Evolutionary conservation across 2,888 invertebrate species (phyloP).

Genomic region (Apocheima hispidaria): DNA sequence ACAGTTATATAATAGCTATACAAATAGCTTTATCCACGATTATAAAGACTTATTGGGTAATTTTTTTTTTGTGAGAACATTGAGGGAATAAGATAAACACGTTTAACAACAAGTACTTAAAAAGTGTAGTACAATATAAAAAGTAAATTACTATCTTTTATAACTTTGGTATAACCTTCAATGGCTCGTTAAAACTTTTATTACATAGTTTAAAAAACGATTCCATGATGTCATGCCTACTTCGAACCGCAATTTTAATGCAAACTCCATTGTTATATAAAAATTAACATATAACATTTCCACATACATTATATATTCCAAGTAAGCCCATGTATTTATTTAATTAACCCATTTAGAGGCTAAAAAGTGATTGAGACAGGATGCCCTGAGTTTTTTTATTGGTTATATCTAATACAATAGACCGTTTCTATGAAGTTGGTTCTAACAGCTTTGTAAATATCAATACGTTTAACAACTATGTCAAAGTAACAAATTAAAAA

Average conservation of each 20-base stretch:
- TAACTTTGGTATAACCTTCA: background rate
- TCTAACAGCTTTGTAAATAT: conserved; percentile 13
- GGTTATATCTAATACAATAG: conserved; percentile 54
- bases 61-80: no score
- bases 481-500: background rate
- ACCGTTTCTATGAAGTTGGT: conserved; percentile 36
- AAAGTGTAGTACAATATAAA: no score
- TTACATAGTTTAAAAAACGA: conserved; percentile 19
- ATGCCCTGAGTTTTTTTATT: conserved; percentile 52
- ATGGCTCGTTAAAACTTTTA: conserved; percentile 9
- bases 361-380: conserved; percentile 55
- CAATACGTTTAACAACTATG: background rate
- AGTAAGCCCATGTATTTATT: conserved; percentile 28
- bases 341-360: conserved; percentile 69
- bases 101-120: no score
- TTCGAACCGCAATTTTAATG: conserved; percentile 10
- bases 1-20: no score
- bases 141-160: background rate
- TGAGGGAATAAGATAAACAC: no score
- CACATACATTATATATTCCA: conserved; percentile 22
- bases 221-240: conserved; percentile 20
- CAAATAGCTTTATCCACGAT: no score
- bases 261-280: conserved; percentile 26
- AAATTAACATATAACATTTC: conserved; percentile 26
- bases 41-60: no score